These are phyloP conservation scores for Beroe ovata DNA, from an alignment of 37 sponge, comb jelly and placozoan species.

Conservation along the genomic window DNA sequence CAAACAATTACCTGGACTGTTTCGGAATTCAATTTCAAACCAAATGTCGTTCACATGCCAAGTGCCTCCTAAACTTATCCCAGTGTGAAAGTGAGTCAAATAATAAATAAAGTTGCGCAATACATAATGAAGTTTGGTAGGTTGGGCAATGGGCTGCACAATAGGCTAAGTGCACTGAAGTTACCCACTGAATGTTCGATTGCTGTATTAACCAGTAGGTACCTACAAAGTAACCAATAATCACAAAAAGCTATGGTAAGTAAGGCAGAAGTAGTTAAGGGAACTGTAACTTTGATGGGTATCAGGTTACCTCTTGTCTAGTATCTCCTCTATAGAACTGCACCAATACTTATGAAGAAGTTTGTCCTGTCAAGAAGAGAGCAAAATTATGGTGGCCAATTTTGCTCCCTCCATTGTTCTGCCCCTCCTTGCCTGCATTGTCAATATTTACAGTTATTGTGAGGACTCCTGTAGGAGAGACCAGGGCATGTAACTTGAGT, in stretches of 20 bases:
- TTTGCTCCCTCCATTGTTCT: background rate
- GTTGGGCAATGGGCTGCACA: too few relatives aligned
- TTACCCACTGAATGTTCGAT: too few relatives aligned
- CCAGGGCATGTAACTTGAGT: background rate
- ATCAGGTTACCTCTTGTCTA: background rate
- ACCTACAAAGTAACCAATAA: background rate
- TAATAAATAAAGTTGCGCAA: too few relatives aligned
- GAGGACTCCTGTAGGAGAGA: background rate
- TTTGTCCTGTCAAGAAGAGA: background rate
- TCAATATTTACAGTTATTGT: background rate
- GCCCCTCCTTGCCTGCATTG: background rate
- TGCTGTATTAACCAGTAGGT: too few relatives aligned
- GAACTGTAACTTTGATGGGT: background rate
- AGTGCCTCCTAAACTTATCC: too few relatives aligned
- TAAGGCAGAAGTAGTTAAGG: too few relatives aligned
- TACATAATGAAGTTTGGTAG: too few relatives aligned
- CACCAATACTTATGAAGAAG: background rate
- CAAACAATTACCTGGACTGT: too few relatives aligned
- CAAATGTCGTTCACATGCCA: too few relatives aligned
- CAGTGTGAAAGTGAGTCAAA: background rate
- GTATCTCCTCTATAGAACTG: background rate
- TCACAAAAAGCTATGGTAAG: background rate
- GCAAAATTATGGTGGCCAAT: background rate
- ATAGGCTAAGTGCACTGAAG: too few relatives aligned
- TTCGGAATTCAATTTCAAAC: too few relatives aligned